Conservation (phyloP, 2,797 vertebrate genomes). For the Linurgus olivaceus region DNA sequence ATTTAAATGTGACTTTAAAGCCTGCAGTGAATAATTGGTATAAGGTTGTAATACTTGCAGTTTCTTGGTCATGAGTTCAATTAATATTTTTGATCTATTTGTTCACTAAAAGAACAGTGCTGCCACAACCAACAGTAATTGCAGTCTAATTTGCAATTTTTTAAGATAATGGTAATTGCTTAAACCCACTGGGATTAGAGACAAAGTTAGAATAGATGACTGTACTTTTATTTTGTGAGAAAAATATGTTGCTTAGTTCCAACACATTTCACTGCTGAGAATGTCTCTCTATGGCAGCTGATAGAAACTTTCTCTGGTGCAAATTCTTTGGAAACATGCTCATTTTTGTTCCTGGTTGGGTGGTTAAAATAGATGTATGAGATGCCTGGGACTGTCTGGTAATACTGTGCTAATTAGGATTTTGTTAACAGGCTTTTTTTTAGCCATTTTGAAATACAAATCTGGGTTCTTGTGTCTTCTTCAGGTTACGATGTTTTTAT, state of each 20-base stretch:
- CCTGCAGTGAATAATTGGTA: background rate
- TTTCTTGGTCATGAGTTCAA: conserved; percentile 14
- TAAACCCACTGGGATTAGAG: background rate
- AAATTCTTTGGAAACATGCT: background rate
- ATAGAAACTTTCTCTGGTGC: background rate
- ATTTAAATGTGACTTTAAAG: background rate
- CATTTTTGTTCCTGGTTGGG: background rate
- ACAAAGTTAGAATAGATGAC: background rate
- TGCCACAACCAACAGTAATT: conserved; percentile 11
- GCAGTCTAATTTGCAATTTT: conserved; percentile 32
- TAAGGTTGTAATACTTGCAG: background rate
- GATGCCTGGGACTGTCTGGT: background rate
- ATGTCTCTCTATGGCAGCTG: background rate
- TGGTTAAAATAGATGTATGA: background rate
- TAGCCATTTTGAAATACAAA: background rate
- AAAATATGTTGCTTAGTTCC: background rate
- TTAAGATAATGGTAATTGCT: conserved; percentile 28
- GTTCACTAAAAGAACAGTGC: background rate
- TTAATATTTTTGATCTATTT: conserved; percentile 52
- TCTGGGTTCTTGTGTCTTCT: background rate
- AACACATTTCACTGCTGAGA: background rate
- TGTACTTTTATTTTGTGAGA: conserved; percentile 2
- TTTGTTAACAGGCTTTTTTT: background rate
- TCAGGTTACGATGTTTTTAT: background rate
- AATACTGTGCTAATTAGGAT: background rate